Base-by-base conservation (phyloP, 1,140 invertebrate species). In the Probaryconus sp. region DNA sequence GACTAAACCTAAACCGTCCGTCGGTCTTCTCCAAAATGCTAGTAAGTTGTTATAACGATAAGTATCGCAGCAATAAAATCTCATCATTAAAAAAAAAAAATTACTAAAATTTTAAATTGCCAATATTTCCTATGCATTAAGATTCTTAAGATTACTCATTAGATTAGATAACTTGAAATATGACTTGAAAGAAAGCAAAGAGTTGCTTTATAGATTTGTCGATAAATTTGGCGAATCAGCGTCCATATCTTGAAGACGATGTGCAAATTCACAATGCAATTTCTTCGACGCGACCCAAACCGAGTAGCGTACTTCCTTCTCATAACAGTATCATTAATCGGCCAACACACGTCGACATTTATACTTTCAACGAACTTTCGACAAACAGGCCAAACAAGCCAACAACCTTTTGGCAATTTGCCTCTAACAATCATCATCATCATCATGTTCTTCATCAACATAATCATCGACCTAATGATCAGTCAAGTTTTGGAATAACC, bases 11-110 rank as follows among this genome's bases (percentile, higher is more conserved):
- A 89, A 33, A 85, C 89, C 85, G 63, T 88, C 33, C 85, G 80
- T 87, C 83, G 83, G 89, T 87, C 81, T 90, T 6, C 88, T 95
- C 0, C 93, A 95, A 81, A 96, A 96, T 86, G 94, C 94, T 81
- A 95, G 94, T 96, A 89, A 95, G 94, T 93, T 82, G 11, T 28
- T 11, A 30, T n/a, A n/a, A n/a, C n/a, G n/a, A n/a, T n/a, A n/a
- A n/a, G n/a, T n/a, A n/a, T n/a, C n/a, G n/a, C n/a, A n/a, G n/a
- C n/a, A n/a, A n/a, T n/a, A n/a, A n/a, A n/a, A n/a, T n/a, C n/a
- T n/a, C n/a, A n/a, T n/a, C n/a, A n/a, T n/a, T n/a, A n/a, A n/a
- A n/a, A n/a, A n/a, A n/a, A n/a, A n/a, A n/a, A n/a, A n/a, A n/a
- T n/a, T n/a, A n/a, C n/a, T n/a, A n/a, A n/a, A n/a, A n/a, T n/a